Conservation (phyloP, 2,888 invertebrate species). For the Drosophila affinis region DNA sequence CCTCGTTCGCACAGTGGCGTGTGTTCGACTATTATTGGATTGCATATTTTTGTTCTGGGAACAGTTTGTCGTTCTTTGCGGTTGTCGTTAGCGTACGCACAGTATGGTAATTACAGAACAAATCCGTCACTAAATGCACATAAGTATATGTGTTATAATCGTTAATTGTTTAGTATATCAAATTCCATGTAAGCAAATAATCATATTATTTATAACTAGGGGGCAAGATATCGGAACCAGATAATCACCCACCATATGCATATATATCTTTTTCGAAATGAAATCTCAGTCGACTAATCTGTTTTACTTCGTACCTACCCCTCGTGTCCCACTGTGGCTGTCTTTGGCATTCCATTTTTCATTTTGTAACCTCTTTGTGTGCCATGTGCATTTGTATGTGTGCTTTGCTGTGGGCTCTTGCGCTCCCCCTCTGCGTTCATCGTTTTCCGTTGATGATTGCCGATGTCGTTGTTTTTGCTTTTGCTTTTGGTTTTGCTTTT, state of each 20-base stretch:
- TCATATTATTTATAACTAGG: too few species aligned
- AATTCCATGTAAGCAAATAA: too few species aligned
- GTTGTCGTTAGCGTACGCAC: background rate
- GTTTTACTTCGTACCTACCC: background rate
- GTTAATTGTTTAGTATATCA: too few species aligned
- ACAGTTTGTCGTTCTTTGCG: too few species aligned
- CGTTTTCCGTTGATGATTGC: constrained; percentile 49
- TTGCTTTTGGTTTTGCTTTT: constrained; percentile 39
- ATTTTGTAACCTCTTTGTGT: constrained; percentile 59
- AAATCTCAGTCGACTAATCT: background rate
- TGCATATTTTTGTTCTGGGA: constrained; percentile 10
- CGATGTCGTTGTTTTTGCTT: constrained; percentile 45
- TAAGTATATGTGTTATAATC: background rate
- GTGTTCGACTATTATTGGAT: constrained; percentile 19
- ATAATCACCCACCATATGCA: background rate
- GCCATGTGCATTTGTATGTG: constrained; percentile 35
- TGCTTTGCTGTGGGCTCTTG: constrained; percentile 61
- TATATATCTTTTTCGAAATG: background rate
- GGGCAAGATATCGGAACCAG: too few species aligned
- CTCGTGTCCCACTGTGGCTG: constrained; percentile 58
- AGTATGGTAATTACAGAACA: background rate
- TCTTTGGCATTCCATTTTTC: constrained; percentile 70
- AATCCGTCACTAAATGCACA: background rate
- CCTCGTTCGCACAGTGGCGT: constrained; percentile 16
- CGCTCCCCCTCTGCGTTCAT: constrained; percentile 39